Evolutionary conservation across 1,140 invertebrate genomes (phyloP).

Genomic region (Bombus cullumanus): DNA sequence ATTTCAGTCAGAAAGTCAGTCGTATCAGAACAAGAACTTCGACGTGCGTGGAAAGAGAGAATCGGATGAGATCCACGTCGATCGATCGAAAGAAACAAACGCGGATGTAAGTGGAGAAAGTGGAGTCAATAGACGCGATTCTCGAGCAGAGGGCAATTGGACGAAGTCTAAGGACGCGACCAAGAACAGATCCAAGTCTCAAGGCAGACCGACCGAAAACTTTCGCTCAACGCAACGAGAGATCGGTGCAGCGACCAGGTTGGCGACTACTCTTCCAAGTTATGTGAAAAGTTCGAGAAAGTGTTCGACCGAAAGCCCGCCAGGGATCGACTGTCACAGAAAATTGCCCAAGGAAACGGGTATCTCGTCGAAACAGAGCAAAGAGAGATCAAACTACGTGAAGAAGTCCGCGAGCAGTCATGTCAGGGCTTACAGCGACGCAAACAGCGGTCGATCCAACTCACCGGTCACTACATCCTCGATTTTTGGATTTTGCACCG

Average conservation of each 20-base stretch:
- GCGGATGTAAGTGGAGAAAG: background rate
- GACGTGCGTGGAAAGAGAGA: background rate
- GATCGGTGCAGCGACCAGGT: background rate
- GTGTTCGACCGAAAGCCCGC: conserved; percentile 68
- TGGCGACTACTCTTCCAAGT: conserved; percentile 73
- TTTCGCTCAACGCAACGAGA: conserved; percentile 20
- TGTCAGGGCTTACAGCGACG: conserved; percentile 63
- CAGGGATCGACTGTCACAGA: conserved; percentile 61
- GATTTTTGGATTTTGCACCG: conserved; percentile 80
- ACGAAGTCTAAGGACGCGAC: background rate
- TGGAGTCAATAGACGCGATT: conserved; percentile 3
- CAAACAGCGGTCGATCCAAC: conserved; percentile 55
- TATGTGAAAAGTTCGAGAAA: conserved; percentile 71
- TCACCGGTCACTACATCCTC: conserved; percentile 71
- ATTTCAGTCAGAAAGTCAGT: conserved; percentile 27
- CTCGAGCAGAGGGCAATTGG: background rate
- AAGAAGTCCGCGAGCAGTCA: conserved; percentile 62
- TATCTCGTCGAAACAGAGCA: conserved; percentile 61
- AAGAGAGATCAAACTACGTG: conserved; percentile 68
- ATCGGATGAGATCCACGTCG: background rate
- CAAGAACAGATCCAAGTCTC: conserved; percentile 50
- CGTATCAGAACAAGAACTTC: background rate
- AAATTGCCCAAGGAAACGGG: conserved; percentile 57
- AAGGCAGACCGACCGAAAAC: conserved; percentile 35
- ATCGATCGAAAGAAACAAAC: background rate